These are phyloP conservation scores for Dolichallabes microphthalmus DNA, from an alignment of 2,113 vertebrate genomes.

Conservation along the genomic window DNA sequence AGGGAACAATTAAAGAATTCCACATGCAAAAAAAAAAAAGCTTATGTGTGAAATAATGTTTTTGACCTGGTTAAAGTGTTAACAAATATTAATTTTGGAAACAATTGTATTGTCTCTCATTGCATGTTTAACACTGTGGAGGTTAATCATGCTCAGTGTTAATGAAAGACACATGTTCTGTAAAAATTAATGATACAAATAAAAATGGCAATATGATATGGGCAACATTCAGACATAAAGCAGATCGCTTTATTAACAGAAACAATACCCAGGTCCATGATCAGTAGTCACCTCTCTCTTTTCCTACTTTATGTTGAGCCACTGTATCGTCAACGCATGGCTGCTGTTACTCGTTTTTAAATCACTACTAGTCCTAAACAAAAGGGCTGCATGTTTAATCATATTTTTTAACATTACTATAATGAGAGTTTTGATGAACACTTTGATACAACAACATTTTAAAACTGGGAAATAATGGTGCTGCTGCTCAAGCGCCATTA, in stretches of 20 bases:
- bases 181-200: too few relatives aligned
- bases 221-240: neutral
- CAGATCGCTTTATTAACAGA: neutral
- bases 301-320: neutral
- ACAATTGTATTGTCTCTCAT: neutral
- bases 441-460: neutral
- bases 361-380: neutral
- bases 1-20: neutral
- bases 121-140: neutral
- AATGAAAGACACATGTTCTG: neutral
- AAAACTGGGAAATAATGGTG: neutral
- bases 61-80: neutral
- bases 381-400: neutral
- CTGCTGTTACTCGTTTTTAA: neutral
- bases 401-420: neutral
- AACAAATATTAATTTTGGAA: neutral
- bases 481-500: neutral
- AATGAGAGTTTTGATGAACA: neutral
- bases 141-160: neutral
- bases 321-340: neutral
- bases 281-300: neutral
- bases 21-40: neutral
- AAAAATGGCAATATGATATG: neutral
- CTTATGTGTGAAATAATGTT: neutral
- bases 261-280: neutral